Percentiles rank a stretch among this genome's conserved stretches.
Conservation (phyloP, 2,113 vertebrate genomes). For the Hylia prasina region DNA sequence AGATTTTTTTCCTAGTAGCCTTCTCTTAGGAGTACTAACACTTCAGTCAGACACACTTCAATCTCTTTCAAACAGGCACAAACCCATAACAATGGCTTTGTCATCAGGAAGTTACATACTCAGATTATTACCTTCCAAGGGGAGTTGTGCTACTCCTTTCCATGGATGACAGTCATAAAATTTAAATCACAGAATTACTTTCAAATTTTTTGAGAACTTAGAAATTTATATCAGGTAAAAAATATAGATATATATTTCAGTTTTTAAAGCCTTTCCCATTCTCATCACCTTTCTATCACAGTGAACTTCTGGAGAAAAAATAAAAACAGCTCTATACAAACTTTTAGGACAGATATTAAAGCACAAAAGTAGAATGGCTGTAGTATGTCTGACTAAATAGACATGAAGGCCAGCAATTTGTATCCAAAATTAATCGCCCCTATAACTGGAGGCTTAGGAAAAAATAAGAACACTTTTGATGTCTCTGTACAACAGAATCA, state of each 20-base stretch:
- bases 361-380: not conserved
- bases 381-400: not conserved
- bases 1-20: not conserved
- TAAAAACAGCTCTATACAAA: not conserved
- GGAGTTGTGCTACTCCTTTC: not conserved
- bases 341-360: not conserved
- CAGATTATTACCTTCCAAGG: not conserved
- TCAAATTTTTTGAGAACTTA: not conserved
- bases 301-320: not conserved
- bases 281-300: not conserved
- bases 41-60: not conserved
- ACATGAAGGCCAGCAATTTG: not conserved
- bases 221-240: not conserved
- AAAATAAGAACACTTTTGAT: not conserved
- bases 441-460: not conserved
- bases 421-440: not conserved
- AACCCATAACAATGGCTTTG: not conserved
- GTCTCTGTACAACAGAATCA: not conserved
- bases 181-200: not conserved
- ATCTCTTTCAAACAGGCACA: not conserved
- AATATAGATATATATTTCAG: not conserved
- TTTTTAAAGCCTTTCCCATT: not conserved
- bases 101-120: not conserved
- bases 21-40: not conserved
- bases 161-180: not conserved